Evolutionary conservation across 1,140 invertebrate genomes (phyloP).

Genomic region (Bombus picipes): DNA sequence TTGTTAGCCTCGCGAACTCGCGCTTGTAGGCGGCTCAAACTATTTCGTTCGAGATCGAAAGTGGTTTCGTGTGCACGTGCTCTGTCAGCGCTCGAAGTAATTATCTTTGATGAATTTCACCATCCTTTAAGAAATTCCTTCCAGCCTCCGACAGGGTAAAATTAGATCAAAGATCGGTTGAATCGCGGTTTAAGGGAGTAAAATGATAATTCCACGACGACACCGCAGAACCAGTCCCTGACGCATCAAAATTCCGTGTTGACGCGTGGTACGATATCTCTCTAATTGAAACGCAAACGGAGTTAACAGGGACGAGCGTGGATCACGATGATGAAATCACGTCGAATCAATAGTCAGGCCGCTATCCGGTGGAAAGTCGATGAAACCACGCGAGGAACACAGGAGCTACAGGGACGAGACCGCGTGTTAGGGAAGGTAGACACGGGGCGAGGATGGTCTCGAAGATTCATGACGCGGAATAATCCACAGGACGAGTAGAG

Average conservation of each 20-base stretch:
- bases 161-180: background rate
- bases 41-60: slow-evolving; percentile 18
- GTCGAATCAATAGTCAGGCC: slow-evolving; percentile 17
- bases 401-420: background rate
- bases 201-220: background rate
- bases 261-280: background rate
- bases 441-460: slow-evolving; percentile 38
- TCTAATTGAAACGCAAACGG: slow-evolving; percentile 3
- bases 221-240: too few relatives aligned
- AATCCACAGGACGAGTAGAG: slow-evolving; percentile 58
- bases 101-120: slow-evolving; percentile 12
- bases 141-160: background rate
- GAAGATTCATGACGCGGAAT: slow-evolving; percentile 71
- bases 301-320: background rate
- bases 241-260: background rate
- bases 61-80: background rate
- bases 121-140: background rate
- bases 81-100: slow-evolving; percentile 3
- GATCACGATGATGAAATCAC: background rate
- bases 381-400: slow-evolving; percentile 12
- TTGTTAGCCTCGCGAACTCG: slow-evolving; percentile 47
- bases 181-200: background rate
- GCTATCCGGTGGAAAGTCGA: slow-evolving; percentile 46
- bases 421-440: background rate
- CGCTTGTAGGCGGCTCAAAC: slow-evolving; percentile 22